Base-by-base conservation (phyloP, 2,113 vertebrate species). In the Rhinoptilus africanus region DNA sequence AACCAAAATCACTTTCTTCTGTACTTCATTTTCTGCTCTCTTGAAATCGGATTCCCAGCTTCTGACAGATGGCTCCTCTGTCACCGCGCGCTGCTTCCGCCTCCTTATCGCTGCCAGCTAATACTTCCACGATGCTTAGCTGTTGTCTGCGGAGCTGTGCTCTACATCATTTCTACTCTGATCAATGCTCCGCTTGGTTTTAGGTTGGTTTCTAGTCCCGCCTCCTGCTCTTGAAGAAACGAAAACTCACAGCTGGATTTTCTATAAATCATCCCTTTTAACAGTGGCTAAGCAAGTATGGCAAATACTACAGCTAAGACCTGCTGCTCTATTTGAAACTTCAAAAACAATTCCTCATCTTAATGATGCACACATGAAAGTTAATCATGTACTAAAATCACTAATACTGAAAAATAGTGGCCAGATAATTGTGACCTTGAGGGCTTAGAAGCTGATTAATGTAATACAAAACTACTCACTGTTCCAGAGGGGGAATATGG, bases 201-300 rank as follows among this genome's bases (percentile, higher is more conserved):
- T 97, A 97, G 97, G 97, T 96, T 97, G 96, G 96, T 75, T 97
- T 95, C 85, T 98, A 96, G 97, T 97, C 97, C 98, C 98, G 90
- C 95, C 98, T 98, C 96, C 96, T 85, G 96, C 97, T 97, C 97
- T 89, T 96, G 97, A 97, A 98, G 97, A 92, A 98, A 98, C 0
- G 96, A 98, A 97, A 98, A 97, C 98, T 98, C 97, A 98, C 98
- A 98, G 98, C 98, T 98, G 98, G 97, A 96, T 98, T 98, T 98
- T 97, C 97, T 98, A 96, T 96, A 95, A 98, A 98, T 97, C 97
- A 97, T 97, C 91, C 92, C 95, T 95, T 95, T 95, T 91, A 98
- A 96, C 96, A 97, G 94, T 89, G 95, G 95, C 96, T 97, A 86
- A 86, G 96, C 86, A 78, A 97, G 80, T 93, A 95, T 62, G 91